These are phyloP conservation scores for Saturnia japonica DNA, from an alignment of 2,888 invertebrate genomes.

Conservation along the genomic window DNA sequence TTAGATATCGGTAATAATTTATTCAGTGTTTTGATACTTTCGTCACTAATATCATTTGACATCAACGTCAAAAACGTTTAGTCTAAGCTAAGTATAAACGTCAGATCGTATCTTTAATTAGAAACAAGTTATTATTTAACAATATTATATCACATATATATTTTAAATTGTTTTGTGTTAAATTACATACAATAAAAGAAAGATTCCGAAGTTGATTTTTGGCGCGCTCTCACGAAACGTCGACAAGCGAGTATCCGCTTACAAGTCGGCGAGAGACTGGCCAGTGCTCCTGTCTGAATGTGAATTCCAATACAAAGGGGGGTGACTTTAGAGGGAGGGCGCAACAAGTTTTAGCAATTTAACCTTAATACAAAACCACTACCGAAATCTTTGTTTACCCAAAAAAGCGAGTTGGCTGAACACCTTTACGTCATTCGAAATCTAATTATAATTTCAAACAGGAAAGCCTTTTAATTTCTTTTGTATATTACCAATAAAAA, in stretches of 20 bases:
- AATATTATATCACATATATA: not conserved
- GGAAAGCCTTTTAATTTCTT: not conserved
- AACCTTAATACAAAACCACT: not conserved
- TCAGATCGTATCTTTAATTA: not conserved
- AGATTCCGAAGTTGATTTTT: not conserved
- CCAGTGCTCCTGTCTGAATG: not conserved
- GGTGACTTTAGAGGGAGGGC: not conserved
- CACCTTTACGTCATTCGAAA: not conserved
- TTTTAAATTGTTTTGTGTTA: not conserved
- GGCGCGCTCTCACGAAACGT: not conserved
- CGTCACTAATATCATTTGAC: conserved; percentile 4
- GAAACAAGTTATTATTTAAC: conserved; percentile 1
- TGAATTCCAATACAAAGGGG: not conserved
- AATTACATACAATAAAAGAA: not conserved
- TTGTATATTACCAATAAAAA: too few species aligned
- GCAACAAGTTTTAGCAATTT: not conserved
- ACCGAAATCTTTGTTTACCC: not conserved
- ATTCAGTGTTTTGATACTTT: conserved; percentile 9
- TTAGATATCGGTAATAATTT: not conserved
- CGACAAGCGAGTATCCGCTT: not conserved
- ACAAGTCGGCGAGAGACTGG: not conserved
- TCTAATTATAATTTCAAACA: not conserved
- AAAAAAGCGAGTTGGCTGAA: not conserved
- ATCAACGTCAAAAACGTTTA: conserved; percentile 9
- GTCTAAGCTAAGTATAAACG: not conserved